These are phyloP conservation scores for Chromoteleia sp. DNA, from an alignment of 2,888 invertebrate species.

Conservation along the genomic window DNA sequence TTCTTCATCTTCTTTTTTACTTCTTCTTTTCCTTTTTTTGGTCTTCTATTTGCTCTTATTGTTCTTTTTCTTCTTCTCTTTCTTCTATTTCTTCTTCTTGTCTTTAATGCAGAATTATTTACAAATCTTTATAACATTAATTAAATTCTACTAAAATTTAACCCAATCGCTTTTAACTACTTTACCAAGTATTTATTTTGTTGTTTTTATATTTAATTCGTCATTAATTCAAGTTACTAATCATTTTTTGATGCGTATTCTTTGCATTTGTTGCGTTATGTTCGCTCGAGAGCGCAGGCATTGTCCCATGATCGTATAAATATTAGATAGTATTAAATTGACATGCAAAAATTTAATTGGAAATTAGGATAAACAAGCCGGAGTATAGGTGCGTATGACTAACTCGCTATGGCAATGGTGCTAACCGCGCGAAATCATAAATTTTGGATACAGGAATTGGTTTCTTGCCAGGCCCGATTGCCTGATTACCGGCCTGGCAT, in stretches of 20 bases:
- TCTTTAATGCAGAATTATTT: no score
- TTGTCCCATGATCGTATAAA: conserved; percentile 31
- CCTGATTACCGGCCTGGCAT: conserved; percentile 86
- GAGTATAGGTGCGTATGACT: conserved; percentile 80
- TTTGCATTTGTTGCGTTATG: conserved; percentile 21
- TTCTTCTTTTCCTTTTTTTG: neutral
- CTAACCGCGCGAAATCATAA: conserved; percentile 82
- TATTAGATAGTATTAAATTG: conserved; percentile 38
- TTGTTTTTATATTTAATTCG: conserved; percentile 9
- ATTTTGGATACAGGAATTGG: conserved; percentile 84
- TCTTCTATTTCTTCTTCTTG: no score
- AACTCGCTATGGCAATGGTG: conserved; percentile 82
- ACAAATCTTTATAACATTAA: no score
- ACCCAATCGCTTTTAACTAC: conserved; percentile 25
- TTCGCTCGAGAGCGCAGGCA: conserved; percentile 38
- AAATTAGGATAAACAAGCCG: conserved; percentile 75
- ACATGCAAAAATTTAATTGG: conserved; percentile 41
- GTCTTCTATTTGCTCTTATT: conserved; percentile 6
- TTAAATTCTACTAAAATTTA: conserved; percentile 6
- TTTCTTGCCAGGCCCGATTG: conserved; percentile 87
- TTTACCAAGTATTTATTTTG: conserved; percentile 7
- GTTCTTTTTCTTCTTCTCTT: no score
- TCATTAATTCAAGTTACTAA: conserved; percentile 31
- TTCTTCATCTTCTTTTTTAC: conserved; percentile 14
- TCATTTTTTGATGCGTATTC: conserved; percentile 10